Conservation (phyloP, 2,113 vertebrate genomes). For the Tamias sibiricus region DNA sequence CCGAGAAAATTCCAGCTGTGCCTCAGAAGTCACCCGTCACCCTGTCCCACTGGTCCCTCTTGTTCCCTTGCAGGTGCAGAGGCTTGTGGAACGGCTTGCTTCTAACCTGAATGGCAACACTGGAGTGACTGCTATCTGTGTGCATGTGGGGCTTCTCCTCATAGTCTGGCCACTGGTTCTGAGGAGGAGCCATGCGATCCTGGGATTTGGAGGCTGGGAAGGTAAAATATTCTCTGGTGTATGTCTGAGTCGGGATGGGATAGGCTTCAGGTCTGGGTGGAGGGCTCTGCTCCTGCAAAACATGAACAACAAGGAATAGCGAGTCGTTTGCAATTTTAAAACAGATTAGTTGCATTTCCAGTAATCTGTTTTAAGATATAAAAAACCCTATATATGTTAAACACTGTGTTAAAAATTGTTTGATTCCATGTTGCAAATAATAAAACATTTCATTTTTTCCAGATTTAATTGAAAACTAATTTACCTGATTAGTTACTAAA, state of each 20-base stretch:
- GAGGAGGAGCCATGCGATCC: slow-evolving; percentile 91
- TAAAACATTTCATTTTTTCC: not conserved
- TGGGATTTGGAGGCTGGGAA: slow-evolving; percentile 96
- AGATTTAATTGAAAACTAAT: not conserved
- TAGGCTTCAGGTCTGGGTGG: slow-evolving; percentile 95
- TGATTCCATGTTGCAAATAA: not conserved
- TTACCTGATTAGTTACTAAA: not conserved
- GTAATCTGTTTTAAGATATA: not conserved
- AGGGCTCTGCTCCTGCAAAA: slow-evolving; percentile 91
- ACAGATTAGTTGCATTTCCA: not conserved
- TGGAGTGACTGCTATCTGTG: slow-evolving; percentile 88
- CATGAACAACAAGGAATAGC: not conserved
- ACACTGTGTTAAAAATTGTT: not conserved
- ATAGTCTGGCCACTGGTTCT: slow-evolving; percentile 92
- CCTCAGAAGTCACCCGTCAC: not conserved
- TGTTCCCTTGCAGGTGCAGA: accelerated
- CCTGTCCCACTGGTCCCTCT: too few relatives aligned
- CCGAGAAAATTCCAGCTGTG: accelerated
- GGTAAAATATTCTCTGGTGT: slow-evolving; percentile 97
- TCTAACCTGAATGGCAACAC: slow-evolving; percentile 91
- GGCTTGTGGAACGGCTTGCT: not conserved
- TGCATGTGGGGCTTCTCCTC: slow-evolving; percentile 90
- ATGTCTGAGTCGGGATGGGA: slow-evolving; percentile 98
- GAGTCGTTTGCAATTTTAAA: not conserved
- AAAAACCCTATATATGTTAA: not conserved